Evolutionary conservation across 2,113 vertebrate genomes (phyloP), one percentile per base, ranked within the genome.

Genomic region (Petroica traversi): DNA sequence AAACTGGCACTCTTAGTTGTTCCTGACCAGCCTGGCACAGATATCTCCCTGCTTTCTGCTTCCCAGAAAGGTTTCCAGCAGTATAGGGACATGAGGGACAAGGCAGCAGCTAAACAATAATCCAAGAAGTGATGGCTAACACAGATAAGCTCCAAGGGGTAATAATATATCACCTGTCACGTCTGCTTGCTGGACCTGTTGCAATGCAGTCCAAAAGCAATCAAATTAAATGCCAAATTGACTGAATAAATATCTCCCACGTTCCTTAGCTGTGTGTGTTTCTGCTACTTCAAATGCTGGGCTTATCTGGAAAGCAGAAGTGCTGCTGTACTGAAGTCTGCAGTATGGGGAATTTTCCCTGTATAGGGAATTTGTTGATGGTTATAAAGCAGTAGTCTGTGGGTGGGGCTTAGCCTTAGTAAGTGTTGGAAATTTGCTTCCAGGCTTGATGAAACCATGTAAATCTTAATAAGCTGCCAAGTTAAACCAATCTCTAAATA

Each of bases 381-480:
- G 38, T 55, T 73, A 14, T 64, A 36, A 67, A 75, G 40, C 41
- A 69, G 5, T 15, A 31, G 29, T 71, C 76, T 92, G 63, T 6
- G 1, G 73, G 72, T 86, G 55, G 43, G 76, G 79, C 51, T 93
- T 91, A 66, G 52, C 79, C 59, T 80, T 63, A 51, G 6, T 23
- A 49, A 77, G 67, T 43, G 55, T 77, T 69, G 75, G 91, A 95
- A 90, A 90, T 94, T 77, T 92, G 82, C 59, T 90, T 94, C 84
- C 63, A 84, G 88, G 59, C 79, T 83, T 24, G 59, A 74, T 77
- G 61, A 46, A 94, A 73, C 80, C 36, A 7, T 59, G 55, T 66
- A 93, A 95, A 94, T 94, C 95, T 92, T 88, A 88, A 93, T 86
- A 84, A 93, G 79, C 72, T 91, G 82, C 75, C 75, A 77, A 74